Conservation (phyloP, 1,140 invertebrate genomes). For the Riptortus pedestris region DNA sequence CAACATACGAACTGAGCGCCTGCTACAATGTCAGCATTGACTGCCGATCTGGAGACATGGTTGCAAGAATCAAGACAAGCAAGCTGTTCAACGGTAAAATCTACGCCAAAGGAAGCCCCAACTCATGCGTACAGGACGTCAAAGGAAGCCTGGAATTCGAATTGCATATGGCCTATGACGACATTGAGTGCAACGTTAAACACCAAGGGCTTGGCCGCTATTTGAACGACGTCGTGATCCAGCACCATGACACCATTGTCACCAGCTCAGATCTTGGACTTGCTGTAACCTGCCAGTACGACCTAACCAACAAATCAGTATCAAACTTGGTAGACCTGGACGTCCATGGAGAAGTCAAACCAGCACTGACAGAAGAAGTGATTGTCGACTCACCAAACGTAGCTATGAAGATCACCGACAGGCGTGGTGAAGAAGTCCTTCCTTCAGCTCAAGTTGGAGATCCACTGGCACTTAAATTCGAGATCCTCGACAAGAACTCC, state of each 20-base stretch:
- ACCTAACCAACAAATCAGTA: slow-evolving; percentile 85
- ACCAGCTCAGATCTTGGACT: slow-evolving; percentile 86
- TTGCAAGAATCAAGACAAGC: slow-evolving; percentile 79
- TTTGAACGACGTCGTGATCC: slow-evolving; percentile 80
- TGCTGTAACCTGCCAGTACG: slow-evolving; percentile 85
- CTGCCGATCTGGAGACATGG: slow-evolving; percentile 83
- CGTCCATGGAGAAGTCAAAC: slow-evolving; percentile 73
- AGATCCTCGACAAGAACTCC: slow-evolving; percentile 80
- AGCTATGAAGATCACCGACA: slow-evolving; percentile 85
- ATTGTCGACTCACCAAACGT: slow-evolving; percentile 86
- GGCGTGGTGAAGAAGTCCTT: slow-evolving; percentile 65
- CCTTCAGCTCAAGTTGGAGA: slow-evolving; percentile 78
- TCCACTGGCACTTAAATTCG: slow-evolving; percentile 78
- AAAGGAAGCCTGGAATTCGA: slow-evolving; percentile 75
- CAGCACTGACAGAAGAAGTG: slow-evolving; percentile 62
- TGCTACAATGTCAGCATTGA: slow-evolving; percentile 92
- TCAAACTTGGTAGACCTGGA: slow-evolving; percentile 82
- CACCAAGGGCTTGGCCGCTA: slow-evolving; percentile 75
- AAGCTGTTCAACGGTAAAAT: slow-evolving; percentile 90
- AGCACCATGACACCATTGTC: slow-evolving; percentile 90
- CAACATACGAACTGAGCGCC: slow-evolving; percentile 83
- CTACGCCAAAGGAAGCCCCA: slow-evolving; percentile 84
- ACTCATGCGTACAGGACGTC: slow-evolving; percentile 80
- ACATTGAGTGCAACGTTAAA: slow-evolving; percentile 79
- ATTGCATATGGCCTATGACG: slow-evolving; percentile 79